These are phyloP conservation scores for Nannoperca australis DNA, from an alignment of 2,797 vertebrate genomes.

Conservation along the genomic window DNA sequence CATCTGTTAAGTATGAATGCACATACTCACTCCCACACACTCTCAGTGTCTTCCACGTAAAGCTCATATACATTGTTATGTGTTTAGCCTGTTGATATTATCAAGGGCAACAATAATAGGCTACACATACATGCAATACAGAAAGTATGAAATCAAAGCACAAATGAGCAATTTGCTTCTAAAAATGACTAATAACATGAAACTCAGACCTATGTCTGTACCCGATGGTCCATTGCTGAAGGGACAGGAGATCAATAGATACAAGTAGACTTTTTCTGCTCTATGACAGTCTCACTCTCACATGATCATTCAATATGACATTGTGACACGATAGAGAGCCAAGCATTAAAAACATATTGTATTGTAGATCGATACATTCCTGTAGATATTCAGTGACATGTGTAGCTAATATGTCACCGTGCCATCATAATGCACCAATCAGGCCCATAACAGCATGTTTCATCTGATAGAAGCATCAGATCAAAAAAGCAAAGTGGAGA, in stretches of 20 bases:
- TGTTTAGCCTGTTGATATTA: not conserved
- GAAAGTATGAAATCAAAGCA: not conserved
- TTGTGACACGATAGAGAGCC: constrained; percentile 22
- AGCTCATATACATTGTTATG: not conserved
- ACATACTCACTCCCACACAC: not conserved
- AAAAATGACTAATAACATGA: constrained; percentile 4
- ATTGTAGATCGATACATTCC: constrained; percentile 62
- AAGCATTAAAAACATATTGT: constrained; percentile 27
- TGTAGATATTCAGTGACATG: constrained; percentile 48
- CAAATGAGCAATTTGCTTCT: not conserved
- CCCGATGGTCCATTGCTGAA: not conserved
- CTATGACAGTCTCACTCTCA: constrained; percentile 26
- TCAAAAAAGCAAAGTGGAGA: constrained; percentile 12
- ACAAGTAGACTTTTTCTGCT: constrained; percentile 42
- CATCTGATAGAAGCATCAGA: constrained; percentile 30
- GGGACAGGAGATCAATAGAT: constrained; percentile 43
- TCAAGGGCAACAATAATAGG: not conserved
- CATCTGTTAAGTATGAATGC: not conserved
- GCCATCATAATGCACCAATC: constrained; percentile 41
- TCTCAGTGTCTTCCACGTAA: not conserved
- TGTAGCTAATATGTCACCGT: constrained; percentile 52
- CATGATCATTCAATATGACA: constrained; percentile 44
- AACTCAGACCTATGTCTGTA: not conserved
- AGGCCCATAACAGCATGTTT: constrained; percentile 27
- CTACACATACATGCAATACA: not conserved